Evolutionary conservation across 2,888 invertebrate genomes (phyloP).

Genomic region (Tenthredo scrophulariae): DNA sequence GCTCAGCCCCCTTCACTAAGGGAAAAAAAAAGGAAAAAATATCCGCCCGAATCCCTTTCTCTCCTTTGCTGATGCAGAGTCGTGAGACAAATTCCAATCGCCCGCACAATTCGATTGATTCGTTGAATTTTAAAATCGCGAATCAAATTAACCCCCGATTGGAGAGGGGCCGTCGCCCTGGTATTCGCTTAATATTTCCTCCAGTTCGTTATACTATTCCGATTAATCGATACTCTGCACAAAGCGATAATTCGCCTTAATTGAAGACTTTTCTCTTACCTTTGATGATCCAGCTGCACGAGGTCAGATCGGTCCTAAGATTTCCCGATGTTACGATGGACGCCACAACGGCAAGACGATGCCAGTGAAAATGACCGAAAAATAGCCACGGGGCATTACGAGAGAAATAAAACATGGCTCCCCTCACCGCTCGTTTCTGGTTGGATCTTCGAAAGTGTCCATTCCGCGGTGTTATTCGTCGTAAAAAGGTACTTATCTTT

Average conservation of each 20-base stretch:
- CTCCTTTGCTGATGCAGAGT: slow-evolving; percentile 56
- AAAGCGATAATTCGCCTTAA: background rate
- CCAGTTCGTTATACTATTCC: background rate
- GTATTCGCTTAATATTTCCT: background rate
- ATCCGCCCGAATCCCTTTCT: slow-evolving; percentile 57
- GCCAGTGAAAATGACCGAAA: slow-evolving; percentile 15
- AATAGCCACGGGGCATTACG: slow-evolving; percentile 22
- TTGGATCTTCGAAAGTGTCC: slow-evolving; percentile 33
- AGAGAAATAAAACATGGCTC: slow-evolving; percentile 4
- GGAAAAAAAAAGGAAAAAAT: slow-evolving; percentile 25
- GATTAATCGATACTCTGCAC: background rate
- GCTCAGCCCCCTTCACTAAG: slow-evolving; percentile 31
- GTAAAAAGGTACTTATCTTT: slow-evolving; percentile 44
- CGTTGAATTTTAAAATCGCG: slow-evolving; percentile 69
- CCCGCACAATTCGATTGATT: slow-evolving; percentile 61
- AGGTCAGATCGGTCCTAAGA: background rate
- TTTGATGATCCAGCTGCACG: background rate
- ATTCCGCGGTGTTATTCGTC: slow-evolving; percentile 45
- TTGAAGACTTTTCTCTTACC: slow-evolving; percentile 1
- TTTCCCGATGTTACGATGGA: background rate
- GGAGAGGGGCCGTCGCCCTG: background rate
- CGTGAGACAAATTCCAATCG: slow-evolving; percentile 60
- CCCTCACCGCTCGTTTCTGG: slow-evolving; percentile 1
- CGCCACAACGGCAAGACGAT: background rate
- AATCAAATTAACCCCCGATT: slow-evolving; percentile 38